Evolutionary conservation across 2,888 invertebrate genomes (phyloP).

Genomic region (Meghimatium bilineatum): DNA sequence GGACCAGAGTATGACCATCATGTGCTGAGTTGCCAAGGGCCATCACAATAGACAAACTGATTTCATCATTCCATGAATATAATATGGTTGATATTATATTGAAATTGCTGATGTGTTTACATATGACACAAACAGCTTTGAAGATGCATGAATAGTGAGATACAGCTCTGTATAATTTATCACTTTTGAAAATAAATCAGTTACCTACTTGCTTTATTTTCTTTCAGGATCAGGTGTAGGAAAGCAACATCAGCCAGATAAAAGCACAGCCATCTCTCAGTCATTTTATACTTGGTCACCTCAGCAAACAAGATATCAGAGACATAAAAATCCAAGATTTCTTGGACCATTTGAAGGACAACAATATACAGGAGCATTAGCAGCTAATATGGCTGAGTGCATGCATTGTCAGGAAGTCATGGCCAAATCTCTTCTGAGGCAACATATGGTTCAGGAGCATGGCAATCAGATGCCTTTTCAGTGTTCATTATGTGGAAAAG

Average conservation of each 20-base stretch:
- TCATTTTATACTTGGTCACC: background rate
- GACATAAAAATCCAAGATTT: background rate
- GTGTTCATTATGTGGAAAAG: constrained; percentile 38
- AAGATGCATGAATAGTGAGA: background rate
- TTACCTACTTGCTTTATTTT: constrained; percentile 15
- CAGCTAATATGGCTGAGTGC: constrained; percentile 19
- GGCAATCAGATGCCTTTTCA: constrained; percentile 42
- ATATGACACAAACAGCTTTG: background rate
- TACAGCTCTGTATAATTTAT: too few species aligned
- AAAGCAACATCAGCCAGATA: background rate
- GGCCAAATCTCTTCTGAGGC: background rate
- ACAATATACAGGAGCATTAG: background rate
- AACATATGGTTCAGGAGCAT: constrained; percentile 33
- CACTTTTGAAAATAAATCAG: constrained; percentile 5
- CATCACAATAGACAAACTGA: background rate
- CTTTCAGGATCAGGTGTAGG: background rate
- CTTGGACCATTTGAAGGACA: background rate
- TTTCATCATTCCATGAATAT: background rate
- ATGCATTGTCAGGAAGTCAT: constrained; percentile 26
- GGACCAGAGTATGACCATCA: constrained; percentile 37
- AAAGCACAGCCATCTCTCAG: background rate
- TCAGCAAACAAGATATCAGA: constrained; percentile 1
- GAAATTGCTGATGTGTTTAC: background rate
- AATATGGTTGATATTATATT: background rate
- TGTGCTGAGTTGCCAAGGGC: constrained; percentile 21